phyloP scores from a whole-genome alignment of 1,140 invertebrate genomes.

The Paramacrobiotus metropolitanus region DNA sequence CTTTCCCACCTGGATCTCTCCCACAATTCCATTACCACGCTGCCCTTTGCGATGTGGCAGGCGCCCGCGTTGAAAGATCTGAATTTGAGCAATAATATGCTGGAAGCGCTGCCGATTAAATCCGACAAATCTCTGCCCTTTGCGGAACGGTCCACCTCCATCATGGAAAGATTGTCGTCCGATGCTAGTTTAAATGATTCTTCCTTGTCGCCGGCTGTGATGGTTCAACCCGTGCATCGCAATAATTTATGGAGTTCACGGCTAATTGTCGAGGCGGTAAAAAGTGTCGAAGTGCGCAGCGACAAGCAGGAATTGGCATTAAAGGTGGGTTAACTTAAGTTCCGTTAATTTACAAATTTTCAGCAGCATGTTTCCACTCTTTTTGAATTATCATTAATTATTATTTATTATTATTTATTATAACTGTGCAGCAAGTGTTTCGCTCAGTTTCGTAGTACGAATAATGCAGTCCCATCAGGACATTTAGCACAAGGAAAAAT shows the following conservation, averaged over 20 bases:
- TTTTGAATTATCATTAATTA: no score
- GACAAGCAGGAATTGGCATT: constrained; percentile 29
- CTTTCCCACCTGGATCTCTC: constrained; percentile 64
- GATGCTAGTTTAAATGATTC: no score
- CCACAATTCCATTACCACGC: constrained; percentile 65
- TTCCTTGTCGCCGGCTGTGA: neutral
- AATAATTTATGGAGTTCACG: constrained; percentile 17
- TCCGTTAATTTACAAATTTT: no score
- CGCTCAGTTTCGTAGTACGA: no score
- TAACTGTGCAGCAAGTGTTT: no score
- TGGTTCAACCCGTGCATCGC: neutral
- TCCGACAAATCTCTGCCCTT: no score
- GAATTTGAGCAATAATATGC: constrained; percentile 69
- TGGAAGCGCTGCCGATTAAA: constrained; percentile 44
- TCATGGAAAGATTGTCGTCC: no score
- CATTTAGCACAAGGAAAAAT: no score
- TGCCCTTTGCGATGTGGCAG: constrained; percentile 71
- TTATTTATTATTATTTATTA: no score
- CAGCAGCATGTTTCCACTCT: no score
- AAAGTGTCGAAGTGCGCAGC: constrained; percentile 16
- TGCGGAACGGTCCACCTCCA: no score
- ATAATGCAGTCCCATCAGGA: no score
- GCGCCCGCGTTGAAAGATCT: constrained; percentile 64
- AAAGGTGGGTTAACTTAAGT: constrained; percentile 49
- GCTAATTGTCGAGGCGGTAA: constrained; percentile 18